Conservation (phyloP, 2,888 invertebrate genomes). For the Volucella inflata region DNA sequence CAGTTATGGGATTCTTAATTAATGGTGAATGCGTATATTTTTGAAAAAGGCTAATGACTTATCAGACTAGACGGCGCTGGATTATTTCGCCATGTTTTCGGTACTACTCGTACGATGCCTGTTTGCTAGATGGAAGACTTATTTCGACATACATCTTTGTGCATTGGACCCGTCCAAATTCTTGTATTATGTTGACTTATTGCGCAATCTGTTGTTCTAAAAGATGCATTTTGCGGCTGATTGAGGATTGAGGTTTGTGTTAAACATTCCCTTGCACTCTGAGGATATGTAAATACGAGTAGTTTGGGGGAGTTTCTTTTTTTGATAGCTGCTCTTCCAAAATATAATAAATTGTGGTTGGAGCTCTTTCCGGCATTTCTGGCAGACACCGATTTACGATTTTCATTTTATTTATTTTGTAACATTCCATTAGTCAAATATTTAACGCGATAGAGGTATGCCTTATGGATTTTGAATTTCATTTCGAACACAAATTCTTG, state of each 20-base stretch:
- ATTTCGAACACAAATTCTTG: too few species aligned
- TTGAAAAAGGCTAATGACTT: constrained; percentile 52
- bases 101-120: constrained; percentile 7
- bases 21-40: constrained; percentile 35
- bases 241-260: constrained; percentile 31
- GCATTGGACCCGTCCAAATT: constrained; percentile 26
- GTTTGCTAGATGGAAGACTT: constrained; percentile 14
- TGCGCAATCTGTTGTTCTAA: constrained; percentile 41
- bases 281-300: constrained; percentile 15
- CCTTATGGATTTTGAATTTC: too few species aligned
- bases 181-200: constrained; percentile 21
- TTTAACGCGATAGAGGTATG: too few species aligned
- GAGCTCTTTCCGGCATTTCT: too few species aligned
- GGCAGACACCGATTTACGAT: too few species aligned
- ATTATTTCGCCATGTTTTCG: constrained; percentile 20
- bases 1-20: constrained; percentile 52
- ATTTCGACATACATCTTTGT: constrained; percentile 27
- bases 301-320: neutral
- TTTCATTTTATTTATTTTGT: too few species aligned
- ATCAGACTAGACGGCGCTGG: constrained; percentile 8
- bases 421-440: too few species aligned
- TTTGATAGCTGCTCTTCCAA: too few species aligned
- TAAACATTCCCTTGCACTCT: constrained; percentile 50
- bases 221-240: constrained; percentile 31
- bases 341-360: too few species aligned